phyloP scores from a whole-genome alignment of 2,797 vertebrate species.

The Eulemur coronatus region DNA sequence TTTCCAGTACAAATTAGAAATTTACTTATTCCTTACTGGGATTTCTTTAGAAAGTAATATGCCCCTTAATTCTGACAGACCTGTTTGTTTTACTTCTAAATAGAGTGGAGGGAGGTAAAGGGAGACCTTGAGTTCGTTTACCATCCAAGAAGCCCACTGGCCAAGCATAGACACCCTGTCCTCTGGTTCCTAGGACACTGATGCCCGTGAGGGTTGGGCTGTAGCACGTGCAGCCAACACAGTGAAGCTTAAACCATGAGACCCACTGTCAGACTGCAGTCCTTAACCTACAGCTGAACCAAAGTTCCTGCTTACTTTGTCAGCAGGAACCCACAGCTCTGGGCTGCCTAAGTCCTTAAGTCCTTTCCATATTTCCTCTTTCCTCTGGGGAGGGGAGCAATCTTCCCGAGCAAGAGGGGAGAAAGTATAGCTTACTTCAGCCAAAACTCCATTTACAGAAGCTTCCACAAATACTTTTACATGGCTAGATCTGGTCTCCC shows the following conservation, averaged over 20 bases:
- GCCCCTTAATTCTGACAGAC: background rate
- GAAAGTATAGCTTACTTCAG: background rate
- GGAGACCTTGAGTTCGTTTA: background rate
- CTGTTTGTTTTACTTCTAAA: background rate
- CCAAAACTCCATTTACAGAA: background rate
- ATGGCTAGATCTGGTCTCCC: background rate
- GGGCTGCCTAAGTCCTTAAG: background rate
- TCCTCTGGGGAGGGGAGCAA: background rate
- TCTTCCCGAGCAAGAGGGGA: background rate
- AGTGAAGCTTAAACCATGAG: background rate
- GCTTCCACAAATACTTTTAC: background rate
- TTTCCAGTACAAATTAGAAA: background rate
- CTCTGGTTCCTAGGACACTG: background rate
- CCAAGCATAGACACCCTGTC: background rate
- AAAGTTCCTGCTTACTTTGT: background rate
- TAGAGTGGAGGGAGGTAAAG: background rate
- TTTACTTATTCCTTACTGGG: background rate
- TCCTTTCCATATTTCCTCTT: background rate
- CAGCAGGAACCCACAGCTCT: background rate
- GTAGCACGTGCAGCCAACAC: too few species aligned
- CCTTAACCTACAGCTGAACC: background rate
- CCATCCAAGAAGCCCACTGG: background rate
- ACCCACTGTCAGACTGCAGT: background rate
- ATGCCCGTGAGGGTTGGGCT: background rate
- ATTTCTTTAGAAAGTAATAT: constrained; percentile 15